These are phyloP conservation scores for Sebastes vulpes DNA, from an alignment of 2,797 vertebrate species.

Conservation along the genomic window DNA sequence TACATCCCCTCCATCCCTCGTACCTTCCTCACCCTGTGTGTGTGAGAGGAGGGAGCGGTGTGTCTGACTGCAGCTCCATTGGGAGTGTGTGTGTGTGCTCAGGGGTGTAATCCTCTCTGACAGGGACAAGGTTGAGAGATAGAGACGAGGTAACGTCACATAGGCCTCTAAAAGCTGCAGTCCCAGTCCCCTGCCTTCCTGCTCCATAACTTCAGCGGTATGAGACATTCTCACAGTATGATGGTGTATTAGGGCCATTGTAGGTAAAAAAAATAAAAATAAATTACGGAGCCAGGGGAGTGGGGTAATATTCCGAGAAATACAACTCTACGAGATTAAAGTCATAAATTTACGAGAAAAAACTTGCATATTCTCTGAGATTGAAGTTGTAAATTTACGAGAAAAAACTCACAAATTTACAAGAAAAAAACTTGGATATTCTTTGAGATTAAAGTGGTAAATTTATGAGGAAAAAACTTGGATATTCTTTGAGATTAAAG, in stretches of 20 bases:
- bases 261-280: background rate
- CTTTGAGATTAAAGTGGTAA: too few species aligned
- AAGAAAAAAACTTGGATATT: too few species aligned
- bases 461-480: too few species aligned
- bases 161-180: slow-evolving; percentile 59
- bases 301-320: too few species aligned
- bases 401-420: too few species aligned
- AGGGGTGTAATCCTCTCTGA: slow-evolving; percentile 87
- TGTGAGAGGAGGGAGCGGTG: slow-evolving; percentile 18
- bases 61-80: slow-evolving; percentile 58
- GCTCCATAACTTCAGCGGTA: slow-evolving; percentile 5
- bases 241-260: too few species aligned
- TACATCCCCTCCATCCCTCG: slow-evolving; percentile 5
- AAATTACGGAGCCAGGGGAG: too few species aligned
- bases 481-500: too few species aligned
- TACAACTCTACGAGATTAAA: too few species aligned
- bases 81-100: slow-evolving; percentile 77
- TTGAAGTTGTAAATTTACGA: too few species aligned
- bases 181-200: slow-evolving; percentile 17
- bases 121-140: slow-evolving; percentile 77
- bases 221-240: background rate
- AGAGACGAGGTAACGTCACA: slow-evolving; percentile 57
- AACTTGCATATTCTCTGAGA: too few species aligned
- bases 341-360: too few species aligned
- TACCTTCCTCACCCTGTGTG: slow-evolving; percentile 19